Evolutionary conservation across 2,797 vertebrate species (phyloP), one percentile per base, ranked within the genome.

Genomic region (Microctenopoma lineatum): DNA sequence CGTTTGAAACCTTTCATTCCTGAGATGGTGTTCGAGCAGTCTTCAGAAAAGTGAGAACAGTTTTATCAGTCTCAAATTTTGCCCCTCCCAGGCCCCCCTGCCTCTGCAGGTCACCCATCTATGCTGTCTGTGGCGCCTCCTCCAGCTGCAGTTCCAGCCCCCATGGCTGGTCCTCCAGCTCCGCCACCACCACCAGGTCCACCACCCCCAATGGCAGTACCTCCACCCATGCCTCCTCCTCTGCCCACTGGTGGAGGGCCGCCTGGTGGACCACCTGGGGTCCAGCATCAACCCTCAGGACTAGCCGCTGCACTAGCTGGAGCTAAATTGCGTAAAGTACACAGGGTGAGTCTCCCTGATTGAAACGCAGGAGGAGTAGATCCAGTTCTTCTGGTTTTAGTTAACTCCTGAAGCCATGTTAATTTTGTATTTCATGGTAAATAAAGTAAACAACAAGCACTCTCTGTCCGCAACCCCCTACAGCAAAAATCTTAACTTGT

Each of bases 281-380:
- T 77, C 45, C 88, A 89, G 75, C 85, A 83, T 44, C 90, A 90
- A 79, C 92, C 93, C 56, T 96, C 97, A 4, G 97, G 98, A 74
- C 93, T 99, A 48, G 98, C 98, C 4, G 97, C 97, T 0, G 98
- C 98, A 21, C 90, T 99, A 91, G 97, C 98, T 52, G 97, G 97
- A 90, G 98, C 98, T 92, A 99, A 98, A 94, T 94, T 99, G 63
- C 96, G 98, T 70, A 96, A 96, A 94, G 97, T 98, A 15, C 96
- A 97, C 50, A 92, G 97, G 95, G 98, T 99, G 92, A 96, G 96
- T 65, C 32, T 67, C 44, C 7, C 9, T 9, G 54, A 47, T 36
- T 53, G 12, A 32, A 39, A 15, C 26, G 44, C 5, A 29, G 21
- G 53, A 29, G 48, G 26, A 26, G 4, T 41, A n/a, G 55, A 41